Percentiles rank a stretch among this genome's conserved stretches.
Conservation (phyloP, 2,113 vertebrate species). For the Prochilodus magdalenae region DNA sequence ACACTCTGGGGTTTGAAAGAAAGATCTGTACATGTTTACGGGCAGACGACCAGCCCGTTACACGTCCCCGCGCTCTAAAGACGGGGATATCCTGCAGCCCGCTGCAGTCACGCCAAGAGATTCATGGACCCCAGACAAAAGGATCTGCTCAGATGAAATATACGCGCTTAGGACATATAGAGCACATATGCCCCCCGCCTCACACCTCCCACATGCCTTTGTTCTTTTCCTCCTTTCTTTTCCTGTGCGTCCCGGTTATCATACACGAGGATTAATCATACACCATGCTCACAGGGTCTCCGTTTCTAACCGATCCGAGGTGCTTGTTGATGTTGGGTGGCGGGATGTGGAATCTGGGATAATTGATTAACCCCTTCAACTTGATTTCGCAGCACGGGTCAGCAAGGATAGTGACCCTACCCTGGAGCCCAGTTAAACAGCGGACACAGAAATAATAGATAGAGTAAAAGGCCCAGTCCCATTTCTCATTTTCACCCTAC, state of each 20-base stretch:
- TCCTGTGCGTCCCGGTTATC: neutral
- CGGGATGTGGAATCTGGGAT: neutral
- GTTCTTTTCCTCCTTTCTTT: neutral
- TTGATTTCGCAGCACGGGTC: too few relatives aligned
- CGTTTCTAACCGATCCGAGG: neutral
- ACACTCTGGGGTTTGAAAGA: conserved; percentile 44
- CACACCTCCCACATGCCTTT: neutral
- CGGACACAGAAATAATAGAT: too few relatives aligned
- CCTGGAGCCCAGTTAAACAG: too few relatives aligned
- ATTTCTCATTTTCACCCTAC: too few relatives aligned
- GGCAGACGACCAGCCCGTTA: conserved; percentile 29
- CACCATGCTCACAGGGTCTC: neutral
- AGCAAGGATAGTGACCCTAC: too few relatives aligned
- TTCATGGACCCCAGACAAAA: conserved; percentile 56
- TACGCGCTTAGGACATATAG: neutral
- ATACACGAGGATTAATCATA: neutral
- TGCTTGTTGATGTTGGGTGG: neutral
- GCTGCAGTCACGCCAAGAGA: conserved; percentile 61
- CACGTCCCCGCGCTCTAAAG: neutral
- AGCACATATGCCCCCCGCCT: neutral
- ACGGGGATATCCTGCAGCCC: neutral
- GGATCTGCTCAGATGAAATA: conserved; percentile 59
- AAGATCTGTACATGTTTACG: conserved; percentile 56
- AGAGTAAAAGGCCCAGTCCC: too few relatives aligned
- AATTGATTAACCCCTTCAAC: neutral